Evolutionary conservation across 1,140 invertebrate species (phyloP).

Genomic region (Nephila pilipes): DNA sequence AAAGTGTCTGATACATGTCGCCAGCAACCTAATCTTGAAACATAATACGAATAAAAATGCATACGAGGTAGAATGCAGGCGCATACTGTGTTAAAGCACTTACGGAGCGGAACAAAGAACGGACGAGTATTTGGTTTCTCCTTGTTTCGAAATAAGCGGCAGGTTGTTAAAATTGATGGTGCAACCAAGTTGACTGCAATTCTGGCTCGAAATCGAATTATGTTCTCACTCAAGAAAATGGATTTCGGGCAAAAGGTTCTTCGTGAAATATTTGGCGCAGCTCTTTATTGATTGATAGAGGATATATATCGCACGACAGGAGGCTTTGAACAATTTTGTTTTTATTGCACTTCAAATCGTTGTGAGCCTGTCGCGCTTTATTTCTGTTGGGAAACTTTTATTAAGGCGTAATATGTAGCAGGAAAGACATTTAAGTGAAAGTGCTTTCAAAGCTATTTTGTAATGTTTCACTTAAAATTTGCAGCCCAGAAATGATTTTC

Average conservation of each 20-base stretch:
- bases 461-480: too few species aligned
- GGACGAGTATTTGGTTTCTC: neutral
- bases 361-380: too few species aligned
- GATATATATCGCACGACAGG: neutral
- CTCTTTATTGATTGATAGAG: neutral
- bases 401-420: too few species aligned
- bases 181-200: constrained; percentile 4
- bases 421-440: too few species aligned
- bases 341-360: neutral
- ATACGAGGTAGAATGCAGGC: neutral
- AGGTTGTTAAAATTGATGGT: constrained; percentile 48
- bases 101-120: neutral
- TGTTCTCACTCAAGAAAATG: constrained; percentile 17
- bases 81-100: constrained; percentile 8
- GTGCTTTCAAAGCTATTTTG: too few species aligned
- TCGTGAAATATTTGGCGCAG: neutral
- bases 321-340: neutral
- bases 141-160: constrained; percentile 24
- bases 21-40: neutral
- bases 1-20: constrained; percentile 25
- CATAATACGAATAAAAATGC: constrained; percentile 47
- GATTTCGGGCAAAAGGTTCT: neutral
- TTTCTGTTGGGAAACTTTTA: too few species aligned
- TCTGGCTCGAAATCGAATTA: constrained; percentile 48
- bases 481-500: too few species aligned